Evolutionary conservation across 2,797 vertebrate species (phyloP), one percentile per base, ranked within the genome.

Genomic region (Coranthus polyacanthus): DNA sequence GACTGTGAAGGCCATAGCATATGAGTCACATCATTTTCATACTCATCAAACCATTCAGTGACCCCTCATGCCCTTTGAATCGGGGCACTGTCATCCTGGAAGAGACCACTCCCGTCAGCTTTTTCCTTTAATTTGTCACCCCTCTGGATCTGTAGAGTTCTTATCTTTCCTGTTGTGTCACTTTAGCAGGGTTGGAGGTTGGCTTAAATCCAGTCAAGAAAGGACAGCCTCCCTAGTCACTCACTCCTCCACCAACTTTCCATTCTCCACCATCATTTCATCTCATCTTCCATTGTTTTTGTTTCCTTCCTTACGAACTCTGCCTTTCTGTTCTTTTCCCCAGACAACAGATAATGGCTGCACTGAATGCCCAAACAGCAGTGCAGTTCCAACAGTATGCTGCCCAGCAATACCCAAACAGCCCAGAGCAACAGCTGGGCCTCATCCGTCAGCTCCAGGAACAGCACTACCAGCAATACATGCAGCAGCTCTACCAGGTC

Each of bases 341-440:
- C 72, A 99, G 98, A 90, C 98, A 98, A 83, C 98, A 99, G 93
- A 99, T 99, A 78, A 99, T 99, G 98, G 97, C 98, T 17, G 98
- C 98, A 0, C 75, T 99, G 76, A 99, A 99, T 80, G 97, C 97
- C 0, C 98, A 99, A 93, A 99, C 98, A 0, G 97, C 96, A 0
- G 95, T 98, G 80, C 98, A 99, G 94, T 99, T 99, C 92, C 98
- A 99, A 85, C 98, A 99, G 89, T 99, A 99, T 0, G 98, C 98
- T 1, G 98, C 97, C 4, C 98, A 99, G 87, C 98, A 99, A 82
- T 99, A 98, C 60, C 98, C 98, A 1, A 96, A 96, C 83, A 99
- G 96, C 92, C 94, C 94, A 0, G 98, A 99, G 26, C 98, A 99
- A 79, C 98, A 99, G 90, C 94, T 98, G 78, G 89, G 96, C 68